Evolutionary conservation across 2,888 invertebrate genomes (phyloP).

Genomic region (Cyrtodaria siliqua): DNA sequence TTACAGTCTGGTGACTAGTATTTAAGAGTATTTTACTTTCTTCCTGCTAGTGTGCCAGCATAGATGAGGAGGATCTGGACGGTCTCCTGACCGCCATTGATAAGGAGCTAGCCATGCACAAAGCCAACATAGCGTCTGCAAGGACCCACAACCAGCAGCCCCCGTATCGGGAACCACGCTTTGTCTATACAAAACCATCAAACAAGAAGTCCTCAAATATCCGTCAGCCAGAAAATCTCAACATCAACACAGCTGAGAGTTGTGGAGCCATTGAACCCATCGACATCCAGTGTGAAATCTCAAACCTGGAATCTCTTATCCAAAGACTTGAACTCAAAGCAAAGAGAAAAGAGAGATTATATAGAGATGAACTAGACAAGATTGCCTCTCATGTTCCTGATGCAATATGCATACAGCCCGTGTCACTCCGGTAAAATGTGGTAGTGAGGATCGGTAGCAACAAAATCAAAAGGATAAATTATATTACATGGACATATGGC

Average conservation of each 20-base stretch:
- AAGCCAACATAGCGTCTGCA: conserved; percentile 49
- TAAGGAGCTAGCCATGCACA: conserved; percentile 68
- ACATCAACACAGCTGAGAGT: conserved; percentile 5
- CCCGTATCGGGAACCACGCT: conserved; percentile 46
- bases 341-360: conserved; percentile 42
- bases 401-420: conserved; percentile 64
- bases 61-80: conserved; percentile 65
- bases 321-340: conserved; percentile 59
- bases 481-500: too few species aligned
- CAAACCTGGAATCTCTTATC: conserved; percentile 48
- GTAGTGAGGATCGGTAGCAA: too few species aligned
- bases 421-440: conserved; percentile 25
- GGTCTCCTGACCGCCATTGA: conserved; percentile 64
- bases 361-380: conserved; percentile 52
- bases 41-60: conserved; percentile 56
- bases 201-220: conserved; percentile 53
- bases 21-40: too few species aligned
- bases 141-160: neutral
- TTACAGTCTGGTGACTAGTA: too few species aligned
- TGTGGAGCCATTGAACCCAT: conserved; percentile 9
- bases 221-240: conserved; percentile 10
- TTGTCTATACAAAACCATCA: conserved; percentile 40
- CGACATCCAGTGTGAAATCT: conserved; percentile 59
- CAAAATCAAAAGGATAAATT: too few species aligned
- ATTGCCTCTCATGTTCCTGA: conserved; percentile 63